Evolutionary conservation across 30 jellyfish, hydroid and myxozoan genomes (phyloP), one percentile per base, ranked within the genome.

Genomic region (Cassiopea xamachana): DNA sequence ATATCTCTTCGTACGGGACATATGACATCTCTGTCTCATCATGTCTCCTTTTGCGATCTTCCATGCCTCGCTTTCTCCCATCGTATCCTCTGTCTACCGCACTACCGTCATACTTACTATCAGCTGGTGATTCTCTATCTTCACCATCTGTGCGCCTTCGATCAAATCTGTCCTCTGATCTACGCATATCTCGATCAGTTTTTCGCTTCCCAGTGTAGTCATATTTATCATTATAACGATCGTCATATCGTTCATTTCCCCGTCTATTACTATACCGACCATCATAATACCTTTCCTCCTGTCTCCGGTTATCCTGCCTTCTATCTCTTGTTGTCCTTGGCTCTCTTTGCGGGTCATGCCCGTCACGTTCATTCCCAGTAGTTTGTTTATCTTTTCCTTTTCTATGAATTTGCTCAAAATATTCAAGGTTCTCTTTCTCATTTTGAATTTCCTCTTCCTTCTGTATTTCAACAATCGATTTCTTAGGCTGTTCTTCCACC

Each of bases 401-500:
- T 27, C 59, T 77, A 16, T 46, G 44, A 7, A 82, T 14, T 9
- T 72, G 78, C 48, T 88, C 39, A 27, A 27, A 27, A 27, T 27
- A 27, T 27, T 27, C 44, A 27, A 55, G 80, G 15, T 50, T 88
- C 69, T 88, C 95, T 46, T 70, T 79, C 51, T 88, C 95, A 88
- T 58, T 88, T 74, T 88, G 90, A 7, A 48, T 60, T 59, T 90
- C 93, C 68, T 90, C 96, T 49, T 90, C 97, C 79, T 77, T 83
- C 89, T 87, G 95, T 15, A 86, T 95, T 69, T 95, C 97, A 12
- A 86, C 59, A 19, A 81, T 69, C 9, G 92, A 92, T 83, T 88
- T 95, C 93, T 86, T 90, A 60, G 88, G 93, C 90, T 90, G 98
- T 48, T 64, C 82, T 60, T 87, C 98, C 10, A 73, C 92, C 64